phyloP scores from a whole-genome alignment of 2,797 vertebrate genomes.

The Tenualosa ilisha region DNA sequence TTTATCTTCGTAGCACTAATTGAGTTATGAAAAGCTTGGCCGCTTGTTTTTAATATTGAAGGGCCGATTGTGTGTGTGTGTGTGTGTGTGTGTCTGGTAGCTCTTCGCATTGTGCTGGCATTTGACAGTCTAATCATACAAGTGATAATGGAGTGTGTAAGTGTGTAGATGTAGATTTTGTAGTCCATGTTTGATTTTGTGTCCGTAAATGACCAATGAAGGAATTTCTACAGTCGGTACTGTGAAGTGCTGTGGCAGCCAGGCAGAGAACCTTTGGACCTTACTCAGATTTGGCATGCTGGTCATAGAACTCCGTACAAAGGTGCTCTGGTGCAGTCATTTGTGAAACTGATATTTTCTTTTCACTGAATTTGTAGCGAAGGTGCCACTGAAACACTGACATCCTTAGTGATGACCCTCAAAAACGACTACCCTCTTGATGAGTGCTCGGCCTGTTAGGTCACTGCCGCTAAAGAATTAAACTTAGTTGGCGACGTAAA shows the following conservation, averaged over 20 bases:
- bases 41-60: not conserved
- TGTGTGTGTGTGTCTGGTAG: too few relatives aligned
- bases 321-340: slow-evolving; percentile 52
- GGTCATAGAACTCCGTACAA: slow-evolving; percentile 55
- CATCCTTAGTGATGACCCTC: not conserved
- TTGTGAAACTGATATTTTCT: not conserved
- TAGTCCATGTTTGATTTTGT: not conserved
- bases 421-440: not conserved
- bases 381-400: not conserved
- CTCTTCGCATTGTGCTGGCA: not conserved
- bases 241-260: not conserved
- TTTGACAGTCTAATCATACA: not conserved
- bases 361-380: not conserved
- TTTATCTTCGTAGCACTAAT: not conserved
- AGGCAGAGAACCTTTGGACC: slow-evolving; percentile 41
- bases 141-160: not conserved
- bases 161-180: not conserved
- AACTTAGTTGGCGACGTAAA: too few relatives aligned
- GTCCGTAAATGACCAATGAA: not conserved
- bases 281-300: not conserved
- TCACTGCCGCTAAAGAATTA: not conserved
- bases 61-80: not conserved
- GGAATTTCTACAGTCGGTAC: not conserved
- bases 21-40: not conserved
- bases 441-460: not conserved